These are phyloP conservation scores for Tursiops truncatus DNA, from an alignment of 2,113 vertebrate species.

Conservation along the genomic window DNA sequence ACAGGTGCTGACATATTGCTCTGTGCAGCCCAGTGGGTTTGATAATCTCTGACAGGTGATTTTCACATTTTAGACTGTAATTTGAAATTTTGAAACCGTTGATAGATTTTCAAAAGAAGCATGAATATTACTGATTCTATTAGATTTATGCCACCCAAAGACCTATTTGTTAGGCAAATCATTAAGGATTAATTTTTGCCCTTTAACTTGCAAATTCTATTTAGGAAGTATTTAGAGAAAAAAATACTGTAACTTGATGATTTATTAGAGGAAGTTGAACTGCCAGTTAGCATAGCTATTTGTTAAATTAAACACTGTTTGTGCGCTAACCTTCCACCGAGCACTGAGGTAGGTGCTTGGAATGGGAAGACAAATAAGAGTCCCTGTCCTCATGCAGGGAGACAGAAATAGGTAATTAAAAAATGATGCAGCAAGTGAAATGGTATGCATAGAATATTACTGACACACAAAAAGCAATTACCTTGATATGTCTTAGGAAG, in stretches of 20 bases:
- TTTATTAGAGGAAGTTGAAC: background rate
- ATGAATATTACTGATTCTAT: background rate
- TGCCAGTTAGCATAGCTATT: background rate
- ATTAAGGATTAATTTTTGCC: constrained; percentile 53
- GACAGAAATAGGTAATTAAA: background rate
- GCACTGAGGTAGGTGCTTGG: background rate
- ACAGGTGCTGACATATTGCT: constrained; percentile 44
- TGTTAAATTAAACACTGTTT: background rate
- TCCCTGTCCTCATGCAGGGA: background rate
- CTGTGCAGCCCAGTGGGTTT: constrained; percentile 53
- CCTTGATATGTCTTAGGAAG: constrained; percentile 45
- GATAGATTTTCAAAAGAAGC: constrained; percentile 29
- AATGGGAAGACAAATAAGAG: background rate
- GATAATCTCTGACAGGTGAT: constrained; percentile 57
- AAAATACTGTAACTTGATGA: background rate
- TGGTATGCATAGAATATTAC: constrained; percentile 40
- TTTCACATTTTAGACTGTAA: constrained; percentile 39
- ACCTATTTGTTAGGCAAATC: constrained; percentile 40
- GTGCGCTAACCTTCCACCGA: background rate
- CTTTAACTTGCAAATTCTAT: constrained; percentile 41
- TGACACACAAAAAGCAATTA: constrained; percentile 51
- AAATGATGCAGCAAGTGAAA: constrained; percentile 30
- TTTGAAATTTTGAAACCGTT: constrained; percentile 39
- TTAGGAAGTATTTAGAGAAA: background rate
- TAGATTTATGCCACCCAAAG: background rate